Conservation (phyloP, 2,113 vertebrate genomes). For the Dinomys branickii region DNA sequence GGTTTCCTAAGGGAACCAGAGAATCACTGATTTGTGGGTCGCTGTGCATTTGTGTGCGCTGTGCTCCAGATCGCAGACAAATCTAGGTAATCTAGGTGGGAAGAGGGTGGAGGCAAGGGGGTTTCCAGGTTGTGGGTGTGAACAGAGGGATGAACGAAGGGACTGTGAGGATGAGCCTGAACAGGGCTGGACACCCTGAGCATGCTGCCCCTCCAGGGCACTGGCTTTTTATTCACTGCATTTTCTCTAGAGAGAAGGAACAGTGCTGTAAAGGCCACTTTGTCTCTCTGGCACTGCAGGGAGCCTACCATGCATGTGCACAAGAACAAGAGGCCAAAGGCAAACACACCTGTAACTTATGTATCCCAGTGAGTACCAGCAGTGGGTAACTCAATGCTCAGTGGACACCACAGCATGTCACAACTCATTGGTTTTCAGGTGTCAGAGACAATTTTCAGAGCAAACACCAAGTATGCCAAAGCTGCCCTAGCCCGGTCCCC, state of each 20-base stretch:
- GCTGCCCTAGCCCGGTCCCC: neutral
- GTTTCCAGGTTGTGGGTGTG: neutral
- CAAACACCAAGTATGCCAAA: conserved; percentile 28
- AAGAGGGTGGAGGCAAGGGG: neutral
- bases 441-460: conserved; percentile 57
- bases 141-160: neutral
- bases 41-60: too few species aligned
- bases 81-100: neutral
- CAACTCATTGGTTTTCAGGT: conserved; percentile 17
- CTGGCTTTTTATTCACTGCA: neutral
- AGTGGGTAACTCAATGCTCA: conserved; percentile 12
- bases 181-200: too few species aligned
- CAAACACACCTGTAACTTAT: conserved; percentile 26
- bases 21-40: neutral
- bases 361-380: neutral
- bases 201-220: neutral
- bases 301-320: conserved; percentile 54
- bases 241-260: conserved; percentile 24
- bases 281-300: conserved; percentile 14
- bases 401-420: conserved; percentile 49
- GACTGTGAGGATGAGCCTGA: neutral
- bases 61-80: too few species aligned
- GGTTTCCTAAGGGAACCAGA: neutral
- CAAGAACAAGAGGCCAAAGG: conserved; percentile 48
- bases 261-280: conserved; percentile 39